A percentile compares a stretch with the other conserved stretches of the same genome.
Conservation (phyloP, 2,113 vertebrate genomes). For the Chionomys nivalis region DNA sequence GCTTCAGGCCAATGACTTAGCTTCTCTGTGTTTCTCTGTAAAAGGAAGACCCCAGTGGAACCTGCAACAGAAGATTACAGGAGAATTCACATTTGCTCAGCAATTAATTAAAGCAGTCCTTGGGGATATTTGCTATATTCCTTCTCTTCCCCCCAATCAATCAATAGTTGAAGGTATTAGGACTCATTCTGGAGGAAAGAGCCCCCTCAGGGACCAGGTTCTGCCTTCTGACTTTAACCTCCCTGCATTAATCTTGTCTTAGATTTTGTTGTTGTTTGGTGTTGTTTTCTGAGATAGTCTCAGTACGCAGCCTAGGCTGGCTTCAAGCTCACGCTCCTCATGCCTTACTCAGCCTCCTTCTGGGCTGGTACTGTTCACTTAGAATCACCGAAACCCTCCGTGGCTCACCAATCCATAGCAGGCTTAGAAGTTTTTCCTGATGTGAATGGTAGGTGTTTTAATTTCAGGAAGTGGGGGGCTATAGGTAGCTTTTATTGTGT, state of each 20-base stretch:
- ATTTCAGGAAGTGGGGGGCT: background rate
- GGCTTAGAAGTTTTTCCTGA: background rate
- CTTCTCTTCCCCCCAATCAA: too few relatives aligned
- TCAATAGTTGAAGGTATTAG: background rate
- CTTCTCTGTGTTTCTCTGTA: conserved; percentile 32
- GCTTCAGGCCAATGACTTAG: background rate
- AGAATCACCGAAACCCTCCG: background rate
- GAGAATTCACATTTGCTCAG: background rate
- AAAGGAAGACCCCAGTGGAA: background rate
- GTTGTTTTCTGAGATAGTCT: background rate
- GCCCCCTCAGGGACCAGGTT: background rate
- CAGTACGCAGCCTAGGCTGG: background rate
- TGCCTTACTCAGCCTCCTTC: background rate
- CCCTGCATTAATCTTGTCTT: background rate
- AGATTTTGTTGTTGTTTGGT: background rate
- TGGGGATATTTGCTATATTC: background rate
- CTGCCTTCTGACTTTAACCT: conserved; percentile 16
- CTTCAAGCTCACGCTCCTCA: background rate
- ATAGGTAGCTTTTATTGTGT: conserved; percentile 6
- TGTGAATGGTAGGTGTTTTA: background rate
- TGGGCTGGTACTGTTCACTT: background rate
- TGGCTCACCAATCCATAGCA: background rate
- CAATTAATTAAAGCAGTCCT: background rate
- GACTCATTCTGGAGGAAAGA: background rate
- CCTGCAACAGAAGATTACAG: background rate